Base-by-base conservation (phyloP, 2,888 invertebrate species). In the Sarcophaga variegata region DNA sequence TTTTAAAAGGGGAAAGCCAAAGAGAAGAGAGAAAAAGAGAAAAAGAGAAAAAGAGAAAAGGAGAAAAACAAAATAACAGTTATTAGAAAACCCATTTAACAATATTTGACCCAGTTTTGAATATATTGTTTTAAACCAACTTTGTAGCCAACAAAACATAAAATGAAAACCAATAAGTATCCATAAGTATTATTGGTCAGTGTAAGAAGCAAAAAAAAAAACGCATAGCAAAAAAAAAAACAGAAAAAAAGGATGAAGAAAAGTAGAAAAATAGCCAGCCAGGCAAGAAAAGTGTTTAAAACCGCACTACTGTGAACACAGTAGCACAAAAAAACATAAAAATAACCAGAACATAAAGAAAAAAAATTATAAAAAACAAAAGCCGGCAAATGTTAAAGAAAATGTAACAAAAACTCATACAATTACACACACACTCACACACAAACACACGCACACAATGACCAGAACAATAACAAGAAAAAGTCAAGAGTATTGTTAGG, bases 121-220 rank as follows among this genome's bases (percentile, higher is more conserved):
- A 25, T 47, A 54, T 81, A 71, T 71, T 37, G 37, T 37, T 75
- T 87, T 54, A 78, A 83, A 62, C 83, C 22, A 72, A 54, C 5
- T 71, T 79, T 72, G 80, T 79, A 14, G 12, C 17, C 54, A 54
- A 54, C 76, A 76, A 6, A 85, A 76, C 70, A 85, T 76, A 81
- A 86, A 84, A 76, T 75, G 75, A 76, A 84, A 87, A 85, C 87
- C 87, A 88, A 85, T 87, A 87, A 87, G 81, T 83, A 88, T 81
- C 88, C 85, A 85, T 85, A 88, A 87, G 88, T 87, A 88, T 85
- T 85, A 87, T 85, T 87, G 88, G 88, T 88, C 88, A 88, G 81
- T 63, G 83, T 64, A 59, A 70, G n/a, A 70, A 70, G 27, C 20
- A 20, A 66, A 66, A 63, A 27, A 59, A 63, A 27, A 20, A 27